These are phyloP conservation scores for Hiodon alosoides DNA, from an alignment of 2,113 vertebrate species.

Conservation along the genomic window DNA sequence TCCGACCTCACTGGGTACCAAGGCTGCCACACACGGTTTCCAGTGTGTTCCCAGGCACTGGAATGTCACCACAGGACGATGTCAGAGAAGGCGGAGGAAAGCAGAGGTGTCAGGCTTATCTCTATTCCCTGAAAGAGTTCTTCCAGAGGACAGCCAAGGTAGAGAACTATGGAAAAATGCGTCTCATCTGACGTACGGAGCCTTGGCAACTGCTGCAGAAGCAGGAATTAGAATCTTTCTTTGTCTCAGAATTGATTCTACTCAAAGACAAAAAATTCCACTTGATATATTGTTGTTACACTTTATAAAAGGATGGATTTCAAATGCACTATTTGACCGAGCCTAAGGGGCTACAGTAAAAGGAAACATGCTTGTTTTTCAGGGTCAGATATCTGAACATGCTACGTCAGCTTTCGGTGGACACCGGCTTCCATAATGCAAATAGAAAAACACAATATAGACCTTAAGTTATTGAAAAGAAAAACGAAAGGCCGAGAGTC, in stretches of 20 bases:
- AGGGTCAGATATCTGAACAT: slow-evolving; percentile 5
- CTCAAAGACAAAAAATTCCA: neutral
- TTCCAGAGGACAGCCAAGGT: slow-evolving; percentile 8
- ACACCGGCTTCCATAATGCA: neutral
- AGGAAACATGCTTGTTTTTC: slow-evolving; percentile 1
- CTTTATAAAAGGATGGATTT: too few relatives aligned
- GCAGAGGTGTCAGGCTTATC: slow-evolving; percentile 35
- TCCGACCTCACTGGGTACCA: neutral
- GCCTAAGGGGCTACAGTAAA: neutral
- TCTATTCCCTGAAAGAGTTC: slow-evolving; percentile 25
- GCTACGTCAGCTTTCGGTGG: neutral
- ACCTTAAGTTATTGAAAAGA: neutral
- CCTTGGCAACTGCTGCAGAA: neutral
- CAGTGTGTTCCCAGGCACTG: slow-evolving; percentile 21
- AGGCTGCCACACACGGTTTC: too few relatives aligned
- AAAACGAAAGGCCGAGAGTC: slow-evolving; percentile 13
- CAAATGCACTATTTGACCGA: too few relatives aligned
- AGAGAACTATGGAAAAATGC: slow-evolving; percentile 28
- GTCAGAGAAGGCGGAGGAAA: slow-evolving; percentile 41
- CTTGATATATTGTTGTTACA: too few relatives aligned
- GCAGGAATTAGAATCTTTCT: neutral
- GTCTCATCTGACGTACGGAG: neutral
- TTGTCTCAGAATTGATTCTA: neutral
- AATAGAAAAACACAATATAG: neutral
- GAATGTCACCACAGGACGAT: neutral